A percentile compares a stretch with the other conserved stretches of the same genome.
Conservation (phyloP, 2,113 vertebrate species). For the Cygnus atratus region DNA sequence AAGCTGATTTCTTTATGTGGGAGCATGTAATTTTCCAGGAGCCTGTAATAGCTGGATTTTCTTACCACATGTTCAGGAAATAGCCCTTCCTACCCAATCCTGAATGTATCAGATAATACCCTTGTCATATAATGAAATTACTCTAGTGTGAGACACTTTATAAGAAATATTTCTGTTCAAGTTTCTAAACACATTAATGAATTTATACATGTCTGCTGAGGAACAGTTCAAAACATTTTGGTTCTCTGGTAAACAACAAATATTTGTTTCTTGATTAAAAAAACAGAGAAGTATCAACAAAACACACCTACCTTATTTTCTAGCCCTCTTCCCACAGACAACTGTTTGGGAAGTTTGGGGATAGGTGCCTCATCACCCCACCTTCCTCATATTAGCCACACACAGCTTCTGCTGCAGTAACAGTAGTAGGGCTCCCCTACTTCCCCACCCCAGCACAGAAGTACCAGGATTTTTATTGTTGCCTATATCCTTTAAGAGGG, state of each 20-base stretch:
- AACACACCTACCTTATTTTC: not conserved
- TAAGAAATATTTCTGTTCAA: not conserved
- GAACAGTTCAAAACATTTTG: not conserved
- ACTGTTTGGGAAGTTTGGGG: not conserved
- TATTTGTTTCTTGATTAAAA: not conserved
- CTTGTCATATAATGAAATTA: not conserved
- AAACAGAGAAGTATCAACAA: not conserved
- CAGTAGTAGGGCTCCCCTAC: not conserved
- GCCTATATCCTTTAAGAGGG: not conserved
- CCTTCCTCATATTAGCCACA: not conserved
- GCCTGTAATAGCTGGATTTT: constrained; percentile 53
- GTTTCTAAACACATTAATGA: not conserved
- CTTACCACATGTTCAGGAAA: constrained; percentile 60
- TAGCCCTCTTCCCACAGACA: not conserved
- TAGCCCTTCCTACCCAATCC: constrained; percentile 36
- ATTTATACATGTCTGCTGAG: not conserved
- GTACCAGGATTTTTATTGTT: not conserved
- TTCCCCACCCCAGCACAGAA: not conserved
- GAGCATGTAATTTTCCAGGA: constrained; percentile 34
- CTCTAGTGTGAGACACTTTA: not conserved
- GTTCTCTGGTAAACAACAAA: not conserved
- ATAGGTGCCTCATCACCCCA: not conserved
- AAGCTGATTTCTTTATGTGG: constrained; percentile 26
- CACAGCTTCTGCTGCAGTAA: not conserved
- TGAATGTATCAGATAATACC: constrained; percentile 29